Evolutionary conservation across 2,113 vertebrate species (phyloP).

Genomic region (Thunnus maccoyii): DNA sequence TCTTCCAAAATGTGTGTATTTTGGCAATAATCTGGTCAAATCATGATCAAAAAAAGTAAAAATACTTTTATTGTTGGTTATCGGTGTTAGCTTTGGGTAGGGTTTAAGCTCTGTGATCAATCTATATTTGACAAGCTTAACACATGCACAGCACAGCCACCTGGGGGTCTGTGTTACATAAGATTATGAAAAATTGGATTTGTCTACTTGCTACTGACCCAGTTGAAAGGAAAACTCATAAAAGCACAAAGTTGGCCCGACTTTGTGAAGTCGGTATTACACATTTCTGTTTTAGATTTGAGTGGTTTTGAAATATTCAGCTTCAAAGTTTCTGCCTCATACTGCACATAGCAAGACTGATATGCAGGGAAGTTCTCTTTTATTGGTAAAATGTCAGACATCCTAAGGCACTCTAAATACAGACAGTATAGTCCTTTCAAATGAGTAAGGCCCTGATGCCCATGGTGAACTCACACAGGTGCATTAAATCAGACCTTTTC

Average conservation of each 20-base stretch:
- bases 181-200: slow-evolving; percentile 58
- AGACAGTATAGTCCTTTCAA: background rate
- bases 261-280: slow-evolving; percentile 3
- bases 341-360: background rate
- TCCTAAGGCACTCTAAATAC: background rate
- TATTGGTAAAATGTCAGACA: slow-evolving; percentile 3
- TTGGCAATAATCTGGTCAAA: background rate
- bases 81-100: slow-evolving; percentile 18
- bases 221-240: slow-evolving; percentile 53
- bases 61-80: slow-evolving; percentile 27
- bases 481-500: background rate
- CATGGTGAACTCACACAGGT: background rate
- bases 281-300: slow-evolving; percentile 3
- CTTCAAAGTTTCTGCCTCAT: slow-evolving; percentile 25
- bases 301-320: slow-evolving; percentile 20
- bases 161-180: slow-evolving; percentile 41
- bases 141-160: slow-evolving; percentile 35
- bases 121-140: slow-evolving; percentile 44
- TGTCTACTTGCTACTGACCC: slow-evolving; percentile 45
- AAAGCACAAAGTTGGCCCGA: slow-evolving; percentile 14
- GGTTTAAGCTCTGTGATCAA: slow-evolving; percentile 40
- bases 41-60: background rate
- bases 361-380: background rate
- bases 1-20: background rate
- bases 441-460: background rate